phyloP scores from a whole-genome alignment of 2,797 vertebrate species.

The Selene dorsalis region DNA sequence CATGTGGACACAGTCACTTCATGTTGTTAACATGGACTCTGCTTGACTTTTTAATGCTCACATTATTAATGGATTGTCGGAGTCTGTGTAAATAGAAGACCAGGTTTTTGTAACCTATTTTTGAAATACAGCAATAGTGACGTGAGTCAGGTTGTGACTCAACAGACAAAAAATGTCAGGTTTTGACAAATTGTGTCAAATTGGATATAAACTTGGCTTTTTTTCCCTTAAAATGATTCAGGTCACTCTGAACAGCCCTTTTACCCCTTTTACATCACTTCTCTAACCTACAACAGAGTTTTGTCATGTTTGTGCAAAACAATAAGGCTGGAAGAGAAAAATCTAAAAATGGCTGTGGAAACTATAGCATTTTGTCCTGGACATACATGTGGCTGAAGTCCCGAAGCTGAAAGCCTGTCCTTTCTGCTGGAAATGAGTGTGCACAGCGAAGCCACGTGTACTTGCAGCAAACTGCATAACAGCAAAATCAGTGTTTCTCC shows the following conservation, averaged over 20 bases:
- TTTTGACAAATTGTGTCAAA: constrained; percentile 15
- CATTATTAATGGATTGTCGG: not conserved
- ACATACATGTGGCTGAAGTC: not conserved
- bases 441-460: not conserved
- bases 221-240: constrained; percentile 14
- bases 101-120: not conserved
- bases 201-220: constrained; percentile 1
- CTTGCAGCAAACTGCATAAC: constrained; percentile 10
- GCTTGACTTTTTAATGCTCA: not conserved
- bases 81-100: not conserved
- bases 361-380: constrained; percentile 17
- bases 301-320: constrained; percentile 39
- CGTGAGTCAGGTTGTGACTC: constrained; percentile 39
- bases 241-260: constrained; percentile 24
- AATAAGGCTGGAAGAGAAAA: constrained; percentile 7
- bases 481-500: constrained; percentile 1
- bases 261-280: constrained; percentile 8
- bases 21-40: not conserved
- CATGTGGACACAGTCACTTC: constrained; percentile 1
- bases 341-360: constrained; percentile 20
- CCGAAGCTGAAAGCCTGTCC: not conserved
- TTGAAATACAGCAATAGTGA: not conserved
- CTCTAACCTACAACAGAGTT: constrained; percentile 50
- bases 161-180: constrained; percentile 18
- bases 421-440: constrained; percentile 16